Conservation (phyloP, 2,113 vertebrate genomes). For the Lagopus muta region DNA sequence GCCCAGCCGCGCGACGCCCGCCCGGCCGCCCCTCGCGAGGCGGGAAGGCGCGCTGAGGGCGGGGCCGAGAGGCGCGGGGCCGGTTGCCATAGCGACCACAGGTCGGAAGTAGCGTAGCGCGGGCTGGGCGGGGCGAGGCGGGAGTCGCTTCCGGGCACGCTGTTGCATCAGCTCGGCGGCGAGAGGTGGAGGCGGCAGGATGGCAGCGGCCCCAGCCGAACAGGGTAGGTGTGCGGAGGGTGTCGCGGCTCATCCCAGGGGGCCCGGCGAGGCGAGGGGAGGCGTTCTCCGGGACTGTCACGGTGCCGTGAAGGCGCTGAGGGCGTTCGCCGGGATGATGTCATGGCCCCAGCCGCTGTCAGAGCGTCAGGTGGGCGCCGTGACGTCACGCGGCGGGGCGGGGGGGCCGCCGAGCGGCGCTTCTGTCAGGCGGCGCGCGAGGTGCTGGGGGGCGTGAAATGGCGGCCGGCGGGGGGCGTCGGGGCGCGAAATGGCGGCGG, state of each 20-base stretch:
- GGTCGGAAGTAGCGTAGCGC: slow-evolving; percentile 30
- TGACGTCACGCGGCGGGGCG: background rate
- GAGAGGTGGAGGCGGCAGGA: background rate
- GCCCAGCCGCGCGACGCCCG: background rate
- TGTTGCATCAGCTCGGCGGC: slow-evolving; percentile 76
- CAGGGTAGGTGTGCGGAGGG: background rate
- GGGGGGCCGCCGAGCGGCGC: no score
- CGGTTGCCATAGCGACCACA: slow-evolving; percentile 27
- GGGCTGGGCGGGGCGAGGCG: slow-evolving; percentile 14
- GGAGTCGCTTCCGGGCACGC: slow-evolving; percentile 51
- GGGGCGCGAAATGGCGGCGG: background rate
- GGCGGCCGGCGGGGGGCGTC: background rate
- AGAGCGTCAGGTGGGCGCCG: background rate
- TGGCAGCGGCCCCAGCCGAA: slow-evolving; percentile 51
- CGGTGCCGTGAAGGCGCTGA: background rate
- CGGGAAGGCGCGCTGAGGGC: background rate
- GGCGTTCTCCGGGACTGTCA: background rate
- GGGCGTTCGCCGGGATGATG: background rate
- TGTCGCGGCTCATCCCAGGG: background rate
- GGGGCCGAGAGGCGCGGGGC: background rate
- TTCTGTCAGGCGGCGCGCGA: background rate
- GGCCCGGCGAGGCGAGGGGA: background rate
- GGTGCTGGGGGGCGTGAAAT: background rate
- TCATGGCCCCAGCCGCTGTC: background rate
- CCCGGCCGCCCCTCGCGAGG: background rate